Evolutionary conservation across 2,797 vertebrate genomes (phyloP), one percentile per base, ranked within the genome.

Genomic region (Xerus rutilus): DNA sequence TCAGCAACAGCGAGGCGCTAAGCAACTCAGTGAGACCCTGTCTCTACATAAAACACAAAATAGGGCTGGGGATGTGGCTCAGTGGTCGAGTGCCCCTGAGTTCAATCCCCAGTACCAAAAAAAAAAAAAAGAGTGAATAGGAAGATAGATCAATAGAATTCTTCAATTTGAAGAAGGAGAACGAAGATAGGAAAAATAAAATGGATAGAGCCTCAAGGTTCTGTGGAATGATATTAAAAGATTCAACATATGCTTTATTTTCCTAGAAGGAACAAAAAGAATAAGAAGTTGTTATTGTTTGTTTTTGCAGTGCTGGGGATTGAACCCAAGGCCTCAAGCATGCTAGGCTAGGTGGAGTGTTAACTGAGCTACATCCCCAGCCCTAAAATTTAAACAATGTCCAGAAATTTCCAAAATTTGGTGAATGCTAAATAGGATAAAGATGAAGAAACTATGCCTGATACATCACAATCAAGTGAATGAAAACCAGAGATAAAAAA

Each of bases 151-250:
- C 54, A 57, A 20, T 57, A 57, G 54, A 57, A 86, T 69, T 81
- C 64, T 95, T 67, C 18, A 43, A 45, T 28, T 43, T 82, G 54
- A 92, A 92, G 43, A 65, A 86, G 15, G 35, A 54, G 17, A 76
- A 69, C 14, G 64, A 94, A 76, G 30, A 28, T 64, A 13, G 59
- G 72, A 57, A 70, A 86, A 94, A 76, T 47, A 94, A 89, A 94
- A 93, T 35, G 62, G 90, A 39, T 62, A 77, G 30, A 83, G n/a
- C 62, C 25, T 67, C 77, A 49, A 52, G 4, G 28, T 73, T 86
- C 57, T 35, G 25, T 83, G 47, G 18, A 21, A 62, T 30, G 79
- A n/a, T 73, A 91, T 79, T 35, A 72, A 82, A 89, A 86, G 45
- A 65, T 49, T 39, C 62, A 86, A 86, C 43, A 45, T 70, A 79